Conservation (phyloP, 2,888 invertebrate genomes). For the Geophilus truncorum region DNA sequence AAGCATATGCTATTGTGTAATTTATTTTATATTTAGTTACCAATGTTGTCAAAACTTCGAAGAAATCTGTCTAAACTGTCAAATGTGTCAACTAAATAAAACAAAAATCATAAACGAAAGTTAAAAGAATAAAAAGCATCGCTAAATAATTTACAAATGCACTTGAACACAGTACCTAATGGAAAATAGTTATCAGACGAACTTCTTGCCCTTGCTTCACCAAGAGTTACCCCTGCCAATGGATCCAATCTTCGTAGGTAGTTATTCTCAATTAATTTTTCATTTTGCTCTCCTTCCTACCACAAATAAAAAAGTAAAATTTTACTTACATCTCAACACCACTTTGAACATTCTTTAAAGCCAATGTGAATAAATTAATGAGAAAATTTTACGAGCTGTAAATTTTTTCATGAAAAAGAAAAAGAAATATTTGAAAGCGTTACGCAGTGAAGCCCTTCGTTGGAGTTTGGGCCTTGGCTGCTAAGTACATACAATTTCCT, state of each 20-base stretch:
- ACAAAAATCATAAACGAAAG: neutral
- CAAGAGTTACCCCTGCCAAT: conserved; percentile 14
- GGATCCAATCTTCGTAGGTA: neutral
- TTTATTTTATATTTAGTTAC: neutral
- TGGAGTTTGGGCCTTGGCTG: neutral
- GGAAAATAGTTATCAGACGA: neutral
- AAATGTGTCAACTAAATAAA: neutral
- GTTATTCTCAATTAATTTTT: conserved; percentile 12
- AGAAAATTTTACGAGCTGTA: too few species aligned
- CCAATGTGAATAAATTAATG: neutral
- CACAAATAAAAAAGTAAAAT: neutral
- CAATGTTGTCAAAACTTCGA: neutral
- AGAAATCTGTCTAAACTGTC: neutral
- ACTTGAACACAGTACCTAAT: neutral
- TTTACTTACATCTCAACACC: too few species aligned
- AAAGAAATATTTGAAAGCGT: neutral
- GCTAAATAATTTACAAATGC: neutral
- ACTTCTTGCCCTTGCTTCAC: conserved; percentile 18
- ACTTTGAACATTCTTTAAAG: too few species aligned
- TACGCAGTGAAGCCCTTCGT: neutral
- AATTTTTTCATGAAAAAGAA: neutral
- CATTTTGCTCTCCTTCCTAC: conserved; percentile 7
- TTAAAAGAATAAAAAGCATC: neutral
- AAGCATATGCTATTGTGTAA: too few species aligned
- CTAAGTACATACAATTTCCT: conserved; percentile 3